Evolutionary conservation across 2,113 vertebrate species (phyloP).

Genomic region (Microcebus jonahi): DNA sequence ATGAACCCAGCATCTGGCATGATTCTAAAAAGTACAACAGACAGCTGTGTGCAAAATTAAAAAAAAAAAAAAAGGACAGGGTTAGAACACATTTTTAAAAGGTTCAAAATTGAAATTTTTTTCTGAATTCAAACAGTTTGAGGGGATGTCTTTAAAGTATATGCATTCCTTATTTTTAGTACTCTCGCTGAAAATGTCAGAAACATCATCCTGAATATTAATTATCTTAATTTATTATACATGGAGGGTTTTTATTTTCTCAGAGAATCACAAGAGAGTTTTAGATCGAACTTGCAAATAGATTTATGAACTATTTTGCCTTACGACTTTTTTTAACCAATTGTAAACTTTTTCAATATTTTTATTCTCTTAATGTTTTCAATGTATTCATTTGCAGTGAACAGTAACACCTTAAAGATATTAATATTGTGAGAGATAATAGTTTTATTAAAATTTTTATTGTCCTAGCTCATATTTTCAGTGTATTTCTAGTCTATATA

Average conservation of each 20-base stretch:
- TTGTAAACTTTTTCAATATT: neutral
- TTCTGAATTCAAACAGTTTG: neutral
- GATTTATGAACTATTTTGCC: slow-evolving; percentile 25
- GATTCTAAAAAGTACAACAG: slow-evolving; percentile 83
- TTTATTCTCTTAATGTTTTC: slow-evolving; percentile 6
- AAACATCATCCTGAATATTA: slow-evolving; percentile 27
- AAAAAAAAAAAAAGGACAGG: slow-evolving; percentile 69
- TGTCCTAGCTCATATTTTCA: slow-evolving; percentile 27
- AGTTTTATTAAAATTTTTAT: slow-evolving; percentile 37
- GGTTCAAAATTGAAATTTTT: slow-evolving; percentile 74
- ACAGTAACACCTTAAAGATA: neutral
- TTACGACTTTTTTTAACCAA: neutral
- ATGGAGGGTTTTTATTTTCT: neutral
- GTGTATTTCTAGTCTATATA: neutral
- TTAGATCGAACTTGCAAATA: neutral
- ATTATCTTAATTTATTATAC: slow-evolving; percentile 17
- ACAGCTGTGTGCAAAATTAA: slow-evolving; percentile 87
- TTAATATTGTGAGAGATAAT: neutral
- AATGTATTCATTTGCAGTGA: neutral
- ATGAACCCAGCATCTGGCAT: slow-evolving; percentile 88
- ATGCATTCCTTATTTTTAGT: neutral
- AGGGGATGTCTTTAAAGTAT: neutral
- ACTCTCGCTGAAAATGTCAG: neutral
- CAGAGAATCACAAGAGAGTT: slow-evolving; percentile 1
- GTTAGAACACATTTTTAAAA: slow-evolving; percentile 76